Percentiles rank a stretch among this genome's conserved stretches.
Evolutionary conservation across 2,113 vertebrate species (phyloP).

Genomic region (Callorhinus ursinus): DNA sequence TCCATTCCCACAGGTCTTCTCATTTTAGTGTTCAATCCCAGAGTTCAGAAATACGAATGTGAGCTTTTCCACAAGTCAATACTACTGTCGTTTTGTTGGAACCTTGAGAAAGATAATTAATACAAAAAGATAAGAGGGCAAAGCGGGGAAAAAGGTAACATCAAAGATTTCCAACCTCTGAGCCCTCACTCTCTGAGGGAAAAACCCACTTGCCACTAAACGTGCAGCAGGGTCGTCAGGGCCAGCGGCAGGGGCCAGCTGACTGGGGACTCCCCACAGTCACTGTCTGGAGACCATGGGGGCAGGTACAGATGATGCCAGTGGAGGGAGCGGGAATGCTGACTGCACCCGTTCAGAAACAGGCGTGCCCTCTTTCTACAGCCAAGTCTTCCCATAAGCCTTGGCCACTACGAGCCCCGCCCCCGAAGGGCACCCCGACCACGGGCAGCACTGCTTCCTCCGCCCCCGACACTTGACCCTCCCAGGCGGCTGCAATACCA

Average conservation of each 20-base stretch:
- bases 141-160: neutral
- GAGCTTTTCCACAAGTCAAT: neutral
- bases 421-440: neutral
- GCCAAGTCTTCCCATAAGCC: neutral
- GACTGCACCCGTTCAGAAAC: neutral
- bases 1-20: neutral
- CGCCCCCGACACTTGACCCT: neutral
- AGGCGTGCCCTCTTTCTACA: neutral
- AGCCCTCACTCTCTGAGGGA: neutral
- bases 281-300: neutral
- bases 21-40: neutral
- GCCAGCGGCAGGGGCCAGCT: no score
- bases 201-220: neutral
- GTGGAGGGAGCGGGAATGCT: neutral
- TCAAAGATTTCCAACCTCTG: neutral
- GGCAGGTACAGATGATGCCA: neutral
- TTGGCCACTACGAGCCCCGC: neutral
- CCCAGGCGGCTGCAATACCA: neutral
- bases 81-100: neutral
- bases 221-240: no score
- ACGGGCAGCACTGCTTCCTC: neutral
- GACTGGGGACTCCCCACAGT: neutral
- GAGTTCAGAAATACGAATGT: neutral
- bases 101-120: neutral
- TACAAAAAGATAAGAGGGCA: neutral